Conservation (phyloP, 1,140 invertebrate species). For the Drosophila nigromelanica region DNA sequence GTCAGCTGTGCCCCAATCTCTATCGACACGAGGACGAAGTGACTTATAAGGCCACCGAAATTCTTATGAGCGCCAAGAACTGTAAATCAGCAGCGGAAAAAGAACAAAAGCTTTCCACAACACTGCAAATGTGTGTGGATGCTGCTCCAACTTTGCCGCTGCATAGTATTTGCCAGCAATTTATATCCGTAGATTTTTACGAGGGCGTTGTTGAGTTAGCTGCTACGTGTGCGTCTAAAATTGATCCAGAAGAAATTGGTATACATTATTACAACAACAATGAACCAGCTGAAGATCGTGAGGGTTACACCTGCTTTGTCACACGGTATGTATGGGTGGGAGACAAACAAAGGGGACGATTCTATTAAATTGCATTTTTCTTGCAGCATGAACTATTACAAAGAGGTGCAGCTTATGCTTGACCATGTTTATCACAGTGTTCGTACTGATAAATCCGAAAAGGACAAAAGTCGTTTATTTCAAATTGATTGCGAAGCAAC, state of each 20-base stretch:
- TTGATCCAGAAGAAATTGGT: conserved; percentile 95
- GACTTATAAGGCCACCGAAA: conserved; percentile 96
- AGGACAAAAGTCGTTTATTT: conserved; percentile 27
- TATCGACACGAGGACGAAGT: conserved; percentile 98
- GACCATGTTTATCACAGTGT: conserved; percentile 90
- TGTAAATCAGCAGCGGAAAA: conserved; percentile 88
- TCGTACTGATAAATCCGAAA: conserved; percentile 52
- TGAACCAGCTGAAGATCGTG: conserved; percentile 91
- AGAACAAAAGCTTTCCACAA: conserved; percentile 90
- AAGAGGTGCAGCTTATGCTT: conserved; percentile 92
- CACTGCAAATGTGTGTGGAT: conserved; percentile 92
- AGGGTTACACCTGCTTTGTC: conserved; percentile 89
- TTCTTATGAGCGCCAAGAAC: conserved; percentile 91
- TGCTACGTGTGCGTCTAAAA: conserved; percentile 91
- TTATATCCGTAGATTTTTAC: conserved; percentile 91
- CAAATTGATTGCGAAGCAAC: background rate
- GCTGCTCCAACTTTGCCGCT: conserved; percentile 79
- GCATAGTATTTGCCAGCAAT: conserved; percentile 84
- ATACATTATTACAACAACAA: conserved; percentile 94
- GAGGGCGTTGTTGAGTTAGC: conserved; percentile 95
- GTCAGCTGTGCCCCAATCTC: conserved; percentile 96
- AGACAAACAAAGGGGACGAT: background rate
- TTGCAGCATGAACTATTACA: conserved; percentile 92
- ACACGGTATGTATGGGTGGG: conserved; percentile 47
- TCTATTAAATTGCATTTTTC: background rate